Percentiles rank a stretch among this genome's conserved stretches.
Evolutionary conservation across 2,113 vertebrate species (phyloP).

Genomic region (Condylura cristata): DNA sequence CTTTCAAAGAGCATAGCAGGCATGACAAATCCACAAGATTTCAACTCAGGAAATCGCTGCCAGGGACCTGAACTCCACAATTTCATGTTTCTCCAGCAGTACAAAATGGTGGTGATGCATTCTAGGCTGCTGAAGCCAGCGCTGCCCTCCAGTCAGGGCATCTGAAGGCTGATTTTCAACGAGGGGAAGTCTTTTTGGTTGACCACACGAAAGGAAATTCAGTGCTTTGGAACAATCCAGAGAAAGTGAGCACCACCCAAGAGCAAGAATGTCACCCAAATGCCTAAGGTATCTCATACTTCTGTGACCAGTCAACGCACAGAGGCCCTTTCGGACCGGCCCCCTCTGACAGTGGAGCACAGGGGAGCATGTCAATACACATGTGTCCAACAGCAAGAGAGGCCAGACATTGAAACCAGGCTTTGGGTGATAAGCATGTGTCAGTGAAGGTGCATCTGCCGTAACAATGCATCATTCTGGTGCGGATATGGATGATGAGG

Average conservation of each 20-base stretch:
- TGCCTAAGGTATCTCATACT: neutral
- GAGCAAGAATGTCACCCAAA: neutral
- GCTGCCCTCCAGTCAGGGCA: neutral
- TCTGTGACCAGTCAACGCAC: neutral
- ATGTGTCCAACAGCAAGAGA: neutral
- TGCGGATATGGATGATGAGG: no score
- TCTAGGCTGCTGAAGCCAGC: neutral
- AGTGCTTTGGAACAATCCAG: neutral
- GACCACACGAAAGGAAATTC: neutral
- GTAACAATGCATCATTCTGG: neutral
- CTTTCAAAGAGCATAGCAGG: neutral
- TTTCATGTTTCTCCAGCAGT: neutral
- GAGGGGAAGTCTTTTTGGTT: neutral
- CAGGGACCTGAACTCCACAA: neutral
- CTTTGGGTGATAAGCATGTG: neutral
- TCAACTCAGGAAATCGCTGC: neutral
- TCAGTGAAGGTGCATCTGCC: neutral
- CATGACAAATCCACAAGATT: neutral
- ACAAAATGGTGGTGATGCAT: neutral
- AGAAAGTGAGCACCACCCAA: neutral
- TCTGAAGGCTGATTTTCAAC: neutral
- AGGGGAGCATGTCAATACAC: neutral
- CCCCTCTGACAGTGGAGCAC: neutral
- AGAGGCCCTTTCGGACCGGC: neutral
- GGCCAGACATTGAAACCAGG: accelerated